Base-by-base conservation (phyloP, 2,113 vertebrate species). In the Sula dactylatra region DNA sequence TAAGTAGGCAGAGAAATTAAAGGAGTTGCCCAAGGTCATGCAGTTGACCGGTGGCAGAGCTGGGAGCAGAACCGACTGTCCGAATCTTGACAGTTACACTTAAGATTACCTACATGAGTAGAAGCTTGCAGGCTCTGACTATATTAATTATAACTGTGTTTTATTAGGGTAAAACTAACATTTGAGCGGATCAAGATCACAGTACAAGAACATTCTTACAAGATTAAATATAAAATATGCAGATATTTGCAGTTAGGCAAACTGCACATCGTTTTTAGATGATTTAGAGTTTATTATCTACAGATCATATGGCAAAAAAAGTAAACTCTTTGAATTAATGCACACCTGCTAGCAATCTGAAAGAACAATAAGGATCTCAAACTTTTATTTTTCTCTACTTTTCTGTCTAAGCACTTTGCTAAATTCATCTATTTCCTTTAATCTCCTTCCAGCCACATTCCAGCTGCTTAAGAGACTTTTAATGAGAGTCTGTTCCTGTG, bases 361-460 rank as follows among this genome's bases (percentile, higher is more conserved):
- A 79, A 73, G 96, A 97, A 97, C 93, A 97, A 92, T 94, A 94
- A 95, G 89, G 81, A 93, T 71, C 93, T 96, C 95, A 85, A 93
- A 87, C 77, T 95, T 96, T 90, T 72, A 92, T 91, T 96, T 94
- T 90, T 95, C 84, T 85, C 94, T 87, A 64, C 88, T 94, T 91
- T 89, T 96, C 84, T 87, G 70, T 80, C 94, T 94, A 38, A 97
- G 91, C 91, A 85, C 86, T 97, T 91, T 82, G 73, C 88, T 93
- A 94, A 96, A 95, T 94, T 93, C 94, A 90, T 96, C 89, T 55
- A 27, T 95, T 97, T 96, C 86, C 97, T 97, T 97, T 97, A 95
- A 97, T 97, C 95, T 97, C 95, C 93, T 97, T 97, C 97, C 96
- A 97, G 97, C 88, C 86, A 95, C 95, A 97, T 97, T 97, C 96